A percentile compares a stretch with the other conserved stretches of the same genome.
phyloP scores from a whole-genome alignment of 2,113 vertebrate genomes.

The Fregata magnificens region DNA sequence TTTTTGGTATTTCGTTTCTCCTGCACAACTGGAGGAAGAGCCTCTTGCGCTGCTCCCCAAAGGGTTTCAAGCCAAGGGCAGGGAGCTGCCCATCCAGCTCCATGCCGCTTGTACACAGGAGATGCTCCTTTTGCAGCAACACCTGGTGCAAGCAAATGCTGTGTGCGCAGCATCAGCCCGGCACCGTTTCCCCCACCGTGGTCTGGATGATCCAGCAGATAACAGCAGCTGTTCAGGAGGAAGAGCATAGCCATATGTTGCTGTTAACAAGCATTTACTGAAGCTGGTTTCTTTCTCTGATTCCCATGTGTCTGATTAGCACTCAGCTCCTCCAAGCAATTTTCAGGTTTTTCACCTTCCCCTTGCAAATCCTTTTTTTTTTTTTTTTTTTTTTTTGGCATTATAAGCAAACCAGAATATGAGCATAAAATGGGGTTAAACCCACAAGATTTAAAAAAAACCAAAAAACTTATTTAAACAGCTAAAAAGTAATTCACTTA shows the following conservation, averaged over 20 bases:
- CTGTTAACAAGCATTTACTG: slow-evolving; percentile 49
- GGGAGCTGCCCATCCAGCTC: not conserved
- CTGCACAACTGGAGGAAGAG: not conserved
- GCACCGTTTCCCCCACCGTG: accelerated
- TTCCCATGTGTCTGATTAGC: slow-evolving; percentile 51
- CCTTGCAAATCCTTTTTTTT: not conserved
- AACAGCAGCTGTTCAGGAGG: slow-evolving; percentile 32
- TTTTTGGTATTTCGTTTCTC: not conserved
- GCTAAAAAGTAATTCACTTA: not conserved
- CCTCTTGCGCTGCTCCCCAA: accelerated
- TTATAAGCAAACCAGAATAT: not conserved
- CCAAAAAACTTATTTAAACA: not conserved
- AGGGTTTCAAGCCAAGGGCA: not conserved
- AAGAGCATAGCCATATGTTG: not conserved
- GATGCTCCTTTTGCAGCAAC: not conserved
- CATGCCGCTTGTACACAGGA: accelerated
- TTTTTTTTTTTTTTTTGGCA: not conserved
- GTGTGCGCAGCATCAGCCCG: accelerated
- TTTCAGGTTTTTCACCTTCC: not conserved
- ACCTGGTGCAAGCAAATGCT: not conserved
- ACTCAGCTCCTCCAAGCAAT: not conserved
- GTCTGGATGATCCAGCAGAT: not conserved
- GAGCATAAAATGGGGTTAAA: not conserved
- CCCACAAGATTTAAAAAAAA: not conserved
- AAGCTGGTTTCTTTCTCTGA: not conserved